Evolutionary conservation across 2,113 vertebrate genomes (phyloP), one percentile per base, ranked within the genome.

Genomic region (Elanoides forficatus): DNA sequence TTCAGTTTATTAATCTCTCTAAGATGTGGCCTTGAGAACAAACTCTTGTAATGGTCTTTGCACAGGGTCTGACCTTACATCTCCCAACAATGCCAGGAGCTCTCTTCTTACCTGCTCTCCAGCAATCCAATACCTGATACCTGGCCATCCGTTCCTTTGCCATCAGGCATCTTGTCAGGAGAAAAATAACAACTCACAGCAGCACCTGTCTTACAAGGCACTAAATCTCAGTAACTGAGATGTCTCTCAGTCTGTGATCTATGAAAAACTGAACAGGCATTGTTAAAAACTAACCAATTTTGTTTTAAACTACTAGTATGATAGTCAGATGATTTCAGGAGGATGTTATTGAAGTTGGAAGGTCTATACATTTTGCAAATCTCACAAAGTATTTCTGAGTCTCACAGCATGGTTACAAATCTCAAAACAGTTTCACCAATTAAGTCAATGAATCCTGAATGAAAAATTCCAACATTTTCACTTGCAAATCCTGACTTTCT

Each of bases 401-500:
- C 78, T 36, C 36, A 43, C 42, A 63, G 48, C 42, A 84, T 58
- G 79, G 70, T 86, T 76, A 52, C 60, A 93, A 93, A 88, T 78
- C 67, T 93, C 81, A 56, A 86, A 97, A 92, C 32, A 73, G 65
- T 73, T 86, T 90, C 80, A 34, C n/a, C 88, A 97, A 94, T 96
- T 95, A 96, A 79, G 43, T 48, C 62, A 93, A 94, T 11, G 76
- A 96, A 94, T 83, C 73, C 50, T 0, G 0, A 93, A 87, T 58
- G 50, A 91, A 86, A 90, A 95, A 59, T 47, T 63, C 66, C 48
- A 82, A 70, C 38, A 68, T 21, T 97, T 86, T 94, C 89, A 79
- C 62, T 96, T 96, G 84, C 81, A 98, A 97, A 96, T 96, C 80
- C 85, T 3, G 22, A 95, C 55, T 94, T 86, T 90, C 66, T 89